A percentile compares a stretch with the other conserved stretches of the same genome.
These are phyloP conservation scores for Chrysolina americana DNA, from an alignment of 2,888 invertebrate genomes.

Conservation along the genomic window DNA sequence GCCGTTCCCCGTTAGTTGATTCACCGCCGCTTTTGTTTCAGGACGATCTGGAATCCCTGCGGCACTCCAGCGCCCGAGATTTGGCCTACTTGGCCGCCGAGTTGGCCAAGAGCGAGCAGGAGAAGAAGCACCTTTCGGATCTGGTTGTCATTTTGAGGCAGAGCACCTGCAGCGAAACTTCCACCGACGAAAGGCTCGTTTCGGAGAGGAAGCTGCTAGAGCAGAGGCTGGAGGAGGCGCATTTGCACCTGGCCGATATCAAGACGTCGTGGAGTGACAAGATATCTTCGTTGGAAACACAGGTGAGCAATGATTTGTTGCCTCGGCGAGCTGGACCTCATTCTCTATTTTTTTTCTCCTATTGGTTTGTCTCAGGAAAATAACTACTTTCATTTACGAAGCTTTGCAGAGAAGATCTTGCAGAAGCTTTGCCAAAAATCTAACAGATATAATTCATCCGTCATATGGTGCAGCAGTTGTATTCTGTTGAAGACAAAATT, in stretches of 20 bases:
- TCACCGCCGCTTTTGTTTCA: slow-evolving; percentile 65
- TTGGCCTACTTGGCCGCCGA: slow-evolving; percentile 79
- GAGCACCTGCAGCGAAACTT: slow-evolving; percentile 67
- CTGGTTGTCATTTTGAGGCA: slow-evolving; percentile 74
- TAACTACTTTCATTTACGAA: too few species aligned
- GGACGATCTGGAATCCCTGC: slow-evolving; percentile 85
- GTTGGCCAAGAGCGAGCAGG: slow-evolving; percentile 82
- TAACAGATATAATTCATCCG: too few species aligned
- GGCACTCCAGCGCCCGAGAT: slow-evolving; percentile 82
- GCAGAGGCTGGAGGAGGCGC: slow-evolving; percentile 86
- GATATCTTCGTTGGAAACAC: slow-evolving; percentile 90
- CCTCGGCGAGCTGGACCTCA: too few species aligned
- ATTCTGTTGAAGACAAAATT: too few species aligned
- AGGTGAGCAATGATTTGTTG: slow-evolving; percentile 72
- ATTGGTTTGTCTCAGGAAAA: too few species aligned
- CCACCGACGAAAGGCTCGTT: slow-evolving; percentile 73
- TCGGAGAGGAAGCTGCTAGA: slow-evolving; percentile 80
- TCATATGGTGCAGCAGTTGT: too few species aligned
- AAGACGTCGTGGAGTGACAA: slow-evolving; percentile 95
- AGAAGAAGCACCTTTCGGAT: slow-evolving; percentile 80
- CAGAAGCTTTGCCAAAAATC: too few species aligned
- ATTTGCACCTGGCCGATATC: slow-evolving; percentile 89
- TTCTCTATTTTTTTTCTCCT: too few species aligned
- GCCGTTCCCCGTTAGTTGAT: slow-evolving; percentile 5
- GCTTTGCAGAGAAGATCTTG: too few species aligned